Base-by-base conservation (phyloP, 2,888 invertebrate species). In the Tuta absoluta region DNA sequence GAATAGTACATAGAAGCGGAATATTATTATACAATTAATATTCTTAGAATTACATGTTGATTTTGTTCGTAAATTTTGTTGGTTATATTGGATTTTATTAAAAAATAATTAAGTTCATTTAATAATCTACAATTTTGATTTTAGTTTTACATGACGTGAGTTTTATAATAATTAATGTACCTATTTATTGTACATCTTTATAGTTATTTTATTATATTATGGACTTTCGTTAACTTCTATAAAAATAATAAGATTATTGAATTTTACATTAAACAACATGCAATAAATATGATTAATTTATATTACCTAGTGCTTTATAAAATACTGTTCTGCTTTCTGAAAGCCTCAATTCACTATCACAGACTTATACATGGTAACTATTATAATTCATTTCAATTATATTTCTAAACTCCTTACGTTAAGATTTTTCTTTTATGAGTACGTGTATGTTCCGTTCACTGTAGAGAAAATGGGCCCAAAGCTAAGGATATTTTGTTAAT, bases 281-380 rank as follows among this genome's bases (percentile, higher is more conserved):
- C 62, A 68, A 72, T 72, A 70, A 53, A 63, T 66, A 64, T n/a
- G n/a, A n/a, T 63, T 67, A 66, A 70, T 78, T 71, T 68, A 71
- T 75, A 76, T 77, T 76, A n/a, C n/a, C n/a, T n/a, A 77, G 76
- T 78, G 81, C 80, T 78, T 76, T 78, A 82, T 85, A 82, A 77
- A 89, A 89, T 89, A 89, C 87, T 88, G 87, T 78, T 78, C 77
- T 73, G 77, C 81, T 81, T 87, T 87, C 78, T 80, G 76, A 87
- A 88, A 87, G 87, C 87, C 75, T 83, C 77, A 82, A 84, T 81
- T 84, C 82, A 79, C 87, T 90, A 89, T 90, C 90, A 90, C 89
- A 90, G 90, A 86, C 78, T 72, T 65, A 63, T 66, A 69, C 69
- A 48, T 45, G n/a, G 56, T 24, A 28, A 56, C n/a, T 33, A 33